Evolutionary conservation across 2,888 invertebrate genomes (phyloP).

Genomic region (Cryptocephalus primarius): DNA sequence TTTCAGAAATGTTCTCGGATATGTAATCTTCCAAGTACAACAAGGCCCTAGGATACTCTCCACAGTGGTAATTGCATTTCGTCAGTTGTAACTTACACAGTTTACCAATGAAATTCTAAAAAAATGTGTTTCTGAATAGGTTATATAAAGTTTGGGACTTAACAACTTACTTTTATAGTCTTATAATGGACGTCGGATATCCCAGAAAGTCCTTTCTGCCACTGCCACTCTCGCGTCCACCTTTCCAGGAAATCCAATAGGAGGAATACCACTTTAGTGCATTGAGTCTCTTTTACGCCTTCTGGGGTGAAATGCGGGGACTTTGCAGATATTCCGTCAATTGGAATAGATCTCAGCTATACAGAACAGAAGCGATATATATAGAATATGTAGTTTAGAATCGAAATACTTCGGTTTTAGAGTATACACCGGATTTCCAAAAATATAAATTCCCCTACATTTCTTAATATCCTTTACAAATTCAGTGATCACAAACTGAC

Average conservation of each 20-base stretch:
- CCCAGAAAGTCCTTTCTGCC: constrained; percentile 22
- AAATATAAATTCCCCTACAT: too few species aligned
- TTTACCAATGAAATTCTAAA: constrained; percentile 12
- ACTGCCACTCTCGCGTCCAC: constrained; percentile 58
- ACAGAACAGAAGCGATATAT: constrained; percentile 4
- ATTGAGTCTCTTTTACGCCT: constrained; percentile 40
- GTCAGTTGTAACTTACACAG: constrained; percentile 58
- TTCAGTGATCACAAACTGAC: constrained; percentile 2
- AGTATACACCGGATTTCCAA: too few species aligned
- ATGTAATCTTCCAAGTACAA: constrained; percentile 68
- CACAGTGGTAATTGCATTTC: constrained; percentile 61
- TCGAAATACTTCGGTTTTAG: too few species aligned
- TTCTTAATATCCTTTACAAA: too few species aligned
- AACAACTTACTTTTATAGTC: constrained; percentile 8
- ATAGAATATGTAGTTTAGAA: background rate
- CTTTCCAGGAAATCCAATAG: constrained; percentile 65
- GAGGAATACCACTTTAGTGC: constrained; percentile 59
- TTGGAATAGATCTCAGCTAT: constrained; percentile 18
- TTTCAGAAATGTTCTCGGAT: constrained; percentile 41
- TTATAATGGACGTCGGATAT: constrained; percentile 24
- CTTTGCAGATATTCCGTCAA: constrained; percentile 14
- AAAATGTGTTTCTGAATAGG: background rate
- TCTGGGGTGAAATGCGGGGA: constrained; percentile 16
- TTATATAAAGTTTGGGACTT: background rate
- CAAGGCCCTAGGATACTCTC: constrained; percentile 63